Evolutionary conservation across 2,888 invertebrate species (phyloP), one percentile per base, ranked within the genome.

Genomic region (Eupithecia exiguata): DNA sequence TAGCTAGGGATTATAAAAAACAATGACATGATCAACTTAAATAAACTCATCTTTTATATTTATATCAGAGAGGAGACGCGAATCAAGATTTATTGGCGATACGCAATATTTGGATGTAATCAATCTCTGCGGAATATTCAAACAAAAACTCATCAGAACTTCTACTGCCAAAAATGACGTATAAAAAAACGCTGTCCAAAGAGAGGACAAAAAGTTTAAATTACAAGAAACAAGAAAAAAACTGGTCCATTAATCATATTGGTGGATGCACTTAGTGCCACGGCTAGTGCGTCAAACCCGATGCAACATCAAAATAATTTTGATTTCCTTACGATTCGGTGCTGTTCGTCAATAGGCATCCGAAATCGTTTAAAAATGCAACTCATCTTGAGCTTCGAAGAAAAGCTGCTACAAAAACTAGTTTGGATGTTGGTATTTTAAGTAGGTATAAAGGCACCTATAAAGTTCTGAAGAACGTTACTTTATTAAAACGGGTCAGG

Each of bases 171-270:
- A 84, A 85, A 83, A 84, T 83, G 81, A 84, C 81, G 80, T 58
- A 75, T 14, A 30, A 80, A 78, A 86, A 86, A 86, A 82, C 80
- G 80, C 6, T 36, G 38, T n/a, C 36, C 38, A 62, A 58, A 86
- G 84, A 70, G 82, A 83, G 82, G 82, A 82, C 82, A 84, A 88
- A 86, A 88, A 84, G 83, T 78, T 85, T 81, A 86, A 86, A 87
- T 88, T 87, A 87, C 84, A 83, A 83, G 81, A 88, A 87, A 85
- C 82, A 85, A 84, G 81, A 80, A 84, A 84, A 78, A 86, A 88
- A 83, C 81, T 83, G 79, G 73, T 84, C 84, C 90, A 91, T 91
- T 90, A 91, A 91, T 91, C 91, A 91, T 89, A 90, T 90, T 91
- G 91, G 91, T 91, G 90, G 89, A 91, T 89, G 89, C 88, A 89